Conservation (phyloP, 2,113 vertebrate genomes). For the Terrapene triunguis region DNA sequence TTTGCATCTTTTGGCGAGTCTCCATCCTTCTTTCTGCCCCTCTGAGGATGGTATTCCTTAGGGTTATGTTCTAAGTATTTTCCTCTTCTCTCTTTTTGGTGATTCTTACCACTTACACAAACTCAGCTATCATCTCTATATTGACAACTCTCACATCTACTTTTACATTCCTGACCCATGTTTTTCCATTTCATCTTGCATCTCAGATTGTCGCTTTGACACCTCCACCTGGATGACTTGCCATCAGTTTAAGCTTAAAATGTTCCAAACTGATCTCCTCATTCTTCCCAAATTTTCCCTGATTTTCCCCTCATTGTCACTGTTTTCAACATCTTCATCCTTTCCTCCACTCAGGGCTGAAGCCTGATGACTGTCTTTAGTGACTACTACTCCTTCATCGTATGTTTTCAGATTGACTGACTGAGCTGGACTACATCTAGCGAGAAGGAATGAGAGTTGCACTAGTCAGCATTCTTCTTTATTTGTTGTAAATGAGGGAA, state of each 20-base stretch:
- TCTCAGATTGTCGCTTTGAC: neutral
- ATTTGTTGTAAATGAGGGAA: neutral
- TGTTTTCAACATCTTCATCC: neutral
- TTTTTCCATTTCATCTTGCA: fast-evolving
- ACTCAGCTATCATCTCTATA: neutral
- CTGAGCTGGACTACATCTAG: neutral
- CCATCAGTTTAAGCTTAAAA: neutral
- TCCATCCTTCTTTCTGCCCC: neutral
- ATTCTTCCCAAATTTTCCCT: neutral
- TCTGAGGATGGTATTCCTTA: neutral
- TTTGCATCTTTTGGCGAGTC: neutral
- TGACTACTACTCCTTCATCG: neutral
- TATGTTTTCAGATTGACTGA: neutral
- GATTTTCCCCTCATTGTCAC: neutral
- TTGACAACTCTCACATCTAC: neutral
- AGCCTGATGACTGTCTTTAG: neutral
- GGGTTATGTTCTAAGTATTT: neutral
- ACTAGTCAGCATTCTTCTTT: neutral
- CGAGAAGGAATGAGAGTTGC: neutral
- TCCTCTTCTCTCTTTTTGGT: neutral
- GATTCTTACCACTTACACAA: neutral
- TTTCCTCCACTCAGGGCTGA: neutral
- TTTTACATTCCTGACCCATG: fast-evolving
- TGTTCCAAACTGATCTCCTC: neutral
- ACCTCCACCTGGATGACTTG: neutral